Evolutionary conservation across 2,113 vertebrate genomes (phyloP), one percentile per base, ranked within the genome.

Genomic region (Tragelaphus scriptus): DNA sequence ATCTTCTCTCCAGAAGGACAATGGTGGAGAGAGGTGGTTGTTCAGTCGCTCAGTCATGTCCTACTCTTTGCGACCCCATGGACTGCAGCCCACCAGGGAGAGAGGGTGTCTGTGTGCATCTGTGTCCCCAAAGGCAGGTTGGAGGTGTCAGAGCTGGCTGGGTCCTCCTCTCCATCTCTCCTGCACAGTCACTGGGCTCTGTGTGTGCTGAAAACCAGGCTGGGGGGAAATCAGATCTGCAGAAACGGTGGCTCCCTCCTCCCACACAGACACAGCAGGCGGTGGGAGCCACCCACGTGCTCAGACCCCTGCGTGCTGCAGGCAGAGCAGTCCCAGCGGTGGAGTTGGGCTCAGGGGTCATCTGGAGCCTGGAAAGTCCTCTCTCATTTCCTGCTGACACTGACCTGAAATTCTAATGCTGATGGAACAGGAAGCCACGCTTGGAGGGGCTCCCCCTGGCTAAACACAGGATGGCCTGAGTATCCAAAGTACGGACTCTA

Each of bases 251-350:
- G 30, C 63, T 58, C 32, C 9, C 30, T 28, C 17, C 15, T 14
- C 30, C 0, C 10, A 19, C n/a, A 7, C 51, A n/a, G 19, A 44
- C 49, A 44, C 4, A 53, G 59, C 2, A 11, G 2, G 11, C 1
- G 58, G 16, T 9, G 79, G 44, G 44, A 14, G 25, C 56, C 2
- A 15, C 55, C 14, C 32, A 32, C 16, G 16, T 36, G n/a, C 32
- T 7, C 32, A 84, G 81, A n/a, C 30, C 36, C 36, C 86, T 36
- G 30, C 0, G 2, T 4, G 49, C 21, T 2, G 7, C 40, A 2
- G 40, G 55, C 1, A 4, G 71, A 59, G 55, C 2, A 0, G 40
- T 6, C 32, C 49, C n/a, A 36, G 51, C 11, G 0, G 0, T 1
- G 26, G 32, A 7, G 47, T 4, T 1, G 15, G n/a, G 25, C 3